These are phyloP conservation scores for Haemorhous mexicanus DNA, from an alignment of 2,113 vertebrate genomes.

Conservation along the genomic window DNA sequence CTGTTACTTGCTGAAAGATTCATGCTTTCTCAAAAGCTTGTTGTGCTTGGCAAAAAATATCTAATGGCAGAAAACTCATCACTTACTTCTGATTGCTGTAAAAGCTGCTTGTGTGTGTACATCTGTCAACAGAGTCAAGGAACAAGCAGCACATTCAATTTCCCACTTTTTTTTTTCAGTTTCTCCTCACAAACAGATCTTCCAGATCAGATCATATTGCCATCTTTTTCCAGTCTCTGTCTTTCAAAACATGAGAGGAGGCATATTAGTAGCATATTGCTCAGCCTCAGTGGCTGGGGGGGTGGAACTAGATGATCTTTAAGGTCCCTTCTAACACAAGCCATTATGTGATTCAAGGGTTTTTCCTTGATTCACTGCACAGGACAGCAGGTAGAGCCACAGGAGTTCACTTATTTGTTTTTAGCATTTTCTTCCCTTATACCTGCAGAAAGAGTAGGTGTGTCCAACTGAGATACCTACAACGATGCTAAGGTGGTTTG, in stretches of 20 bases:
- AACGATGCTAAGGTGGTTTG: slow-evolving; percentile 31
- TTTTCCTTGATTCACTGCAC: neutral
- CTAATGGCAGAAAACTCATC: slow-evolving; percentile 58
- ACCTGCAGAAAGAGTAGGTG: slow-evolving; percentile 12
- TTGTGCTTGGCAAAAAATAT: slow-evolving; percentile 55
- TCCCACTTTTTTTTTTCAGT: slow-evolving; percentile 5
- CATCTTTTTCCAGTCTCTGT: slow-evolving; percentile 22
- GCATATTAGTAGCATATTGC: neutral
- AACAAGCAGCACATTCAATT: slow-evolving; percentile 44
- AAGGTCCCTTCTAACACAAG: neutral
- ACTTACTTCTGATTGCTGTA: slow-evolving; percentile 54
- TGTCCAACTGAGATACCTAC: slow-evolving; percentile 32
- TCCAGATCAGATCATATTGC: neutral
- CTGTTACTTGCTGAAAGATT: slow-evolving; percentile 45
- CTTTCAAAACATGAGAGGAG: neutral
- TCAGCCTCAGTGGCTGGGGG: neutral
- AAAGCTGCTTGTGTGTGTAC: slow-evolving; percentile 43
- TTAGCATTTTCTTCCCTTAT: slow-evolving; percentile 16
- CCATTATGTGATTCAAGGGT: neutral
- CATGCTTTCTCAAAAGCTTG: slow-evolving; percentile 45
- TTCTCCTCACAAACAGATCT: neutral
- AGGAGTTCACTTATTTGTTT: neutral
- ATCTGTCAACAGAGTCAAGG: slow-evolving; percentile 27
- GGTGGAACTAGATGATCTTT: neutral
- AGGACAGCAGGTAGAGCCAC: neutral